phyloP scores from a whole-genome alignment of 2,797 vertebrate genomes.

The Tokudaia muenninki region DNA sequence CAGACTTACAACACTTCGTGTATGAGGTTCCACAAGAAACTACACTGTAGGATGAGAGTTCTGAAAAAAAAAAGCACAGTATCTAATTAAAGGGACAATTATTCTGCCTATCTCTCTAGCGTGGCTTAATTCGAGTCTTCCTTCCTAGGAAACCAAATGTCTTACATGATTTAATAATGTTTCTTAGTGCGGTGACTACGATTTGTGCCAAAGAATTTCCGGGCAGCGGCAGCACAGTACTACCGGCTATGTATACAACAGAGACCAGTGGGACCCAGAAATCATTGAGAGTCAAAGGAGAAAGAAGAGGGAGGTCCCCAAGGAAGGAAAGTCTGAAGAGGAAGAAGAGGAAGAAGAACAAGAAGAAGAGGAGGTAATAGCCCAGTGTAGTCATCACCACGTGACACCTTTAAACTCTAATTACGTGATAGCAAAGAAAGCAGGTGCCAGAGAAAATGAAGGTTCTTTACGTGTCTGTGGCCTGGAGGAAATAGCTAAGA shows the following conservation, averaged over 20 bases:
- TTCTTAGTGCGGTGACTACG: constrained; percentile 93
- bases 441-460: not conserved
- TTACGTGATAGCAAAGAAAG: not conserved
- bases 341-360: constrained; percentile 86
- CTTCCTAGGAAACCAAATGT: not conserved
- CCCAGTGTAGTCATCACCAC: not conserved
- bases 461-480: not conserved
- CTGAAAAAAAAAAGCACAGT: not conserved
- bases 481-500: constrained; percentile 35
- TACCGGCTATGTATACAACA: constrained; percentile 90
- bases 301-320: constrained; percentile 78
- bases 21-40: not conserved
- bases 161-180: constrained; percentile 43
- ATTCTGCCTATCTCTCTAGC: not conserved
- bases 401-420: not conserved
- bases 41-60: too few relatives aligned
- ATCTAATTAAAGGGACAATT: not conserved
- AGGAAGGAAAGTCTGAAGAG: constrained; percentile 83
- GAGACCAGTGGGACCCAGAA: constrained; percentile 90
- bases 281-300: constrained; percentile 84
- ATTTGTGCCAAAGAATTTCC: constrained; percentile 92
- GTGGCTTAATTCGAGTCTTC: not conserved
- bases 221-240: constrained; percentile 91
- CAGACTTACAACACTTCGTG: not conserved
- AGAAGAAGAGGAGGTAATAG: constrained; percentile 86